Evolutionary conservation across 2,888 invertebrate genomes (phyloP).

Genomic region (Heteromyza rotundicornis): DNA sequence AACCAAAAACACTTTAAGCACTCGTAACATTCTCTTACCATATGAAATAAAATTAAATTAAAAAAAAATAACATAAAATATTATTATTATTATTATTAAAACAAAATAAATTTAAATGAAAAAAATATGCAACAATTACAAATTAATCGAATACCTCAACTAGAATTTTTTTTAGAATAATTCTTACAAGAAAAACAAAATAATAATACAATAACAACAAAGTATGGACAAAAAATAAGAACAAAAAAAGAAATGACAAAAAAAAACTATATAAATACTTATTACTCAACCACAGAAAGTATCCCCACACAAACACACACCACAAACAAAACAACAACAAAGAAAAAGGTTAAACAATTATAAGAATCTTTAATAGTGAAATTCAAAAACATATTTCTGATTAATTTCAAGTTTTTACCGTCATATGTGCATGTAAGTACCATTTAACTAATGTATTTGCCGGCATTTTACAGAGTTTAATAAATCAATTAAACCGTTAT

Average conservation of each 20-base stretch:
- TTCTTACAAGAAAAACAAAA: slow-evolving; percentile 45
- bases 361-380: slow-evolving; percentile 51
- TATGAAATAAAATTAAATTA: background rate
- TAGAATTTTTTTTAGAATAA: slow-evolving; percentile 58
- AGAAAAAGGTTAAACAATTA: no score
- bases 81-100: background rate
- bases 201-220: slow-evolving; percentile 14
- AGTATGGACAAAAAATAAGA: slow-evolving; percentile 37
- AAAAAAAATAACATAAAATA: background rate
- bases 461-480: slow-evolving; percentile 18
- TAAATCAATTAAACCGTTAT: slow-evolving; percentile 7
- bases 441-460: slow-evolving; percentile 23
- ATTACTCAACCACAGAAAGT: no score
- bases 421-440: slow-evolving; percentile 12
- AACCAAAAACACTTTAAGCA: background rate
- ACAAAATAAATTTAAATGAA: slow-evolving; percentile 10
- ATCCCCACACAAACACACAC: slow-evolving; percentile 13
- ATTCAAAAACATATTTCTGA: slow-evolving; percentile 40
- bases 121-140: slow-evolving; percentile 38
- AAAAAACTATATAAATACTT: no score
- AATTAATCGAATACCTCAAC: slow-evolving; percentile 58
- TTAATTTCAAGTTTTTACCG: slow-evolving; percentile 29
- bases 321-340: slow-evolving; percentile 29
- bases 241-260: slow-evolving; percentile 19
- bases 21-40: background rate